Evolutionary conservation across 2,113 vertebrate species (phyloP), one percentile per base, ranked within the genome.

Genomic region (Chinchilla lanigera): DNA sequence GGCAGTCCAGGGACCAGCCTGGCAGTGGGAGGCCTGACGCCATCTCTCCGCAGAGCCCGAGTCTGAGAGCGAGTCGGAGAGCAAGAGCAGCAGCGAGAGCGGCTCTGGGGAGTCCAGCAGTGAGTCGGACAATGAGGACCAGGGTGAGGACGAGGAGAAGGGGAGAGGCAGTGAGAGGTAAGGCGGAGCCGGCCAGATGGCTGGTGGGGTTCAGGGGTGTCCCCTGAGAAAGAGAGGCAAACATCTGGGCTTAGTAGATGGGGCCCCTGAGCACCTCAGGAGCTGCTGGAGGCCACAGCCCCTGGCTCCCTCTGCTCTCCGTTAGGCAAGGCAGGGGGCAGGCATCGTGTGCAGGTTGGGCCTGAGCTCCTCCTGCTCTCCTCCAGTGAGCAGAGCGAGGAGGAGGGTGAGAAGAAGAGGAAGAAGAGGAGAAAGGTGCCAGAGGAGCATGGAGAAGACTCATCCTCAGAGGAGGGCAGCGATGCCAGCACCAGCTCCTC

Each of bases 401-500:
- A 98, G 19, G 98, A 97, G 30, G 73, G 41, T 47, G 73, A 98
- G 50, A 98, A 97, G 97, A 98, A 98, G 71, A 96, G 16, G 1
- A 98, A 98, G 82, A 99, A 98, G 97, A 99, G 98, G 97, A 98
- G 86, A 50, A 98, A 98, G 65, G 97, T 7, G 0, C 98, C 98
- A n/a, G 98, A 97, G 50, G 97, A 93, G 60, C 80, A 98, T 96
- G 95, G 98, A 85, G 97, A 3, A 0, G 98, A 97, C 0, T 99
- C 99, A 20, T 99, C 99, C 0, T 99, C 99, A 0, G 99, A 99
- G 0, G 99, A 99, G 44, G 99, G 98, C 67, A 99, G 99, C 0
- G 98, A 98, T 44, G 99, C 99, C 0, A 99, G 99, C 86, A 99
- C 99, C 98, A 99, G 99, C 98, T 99, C 99, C 0, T 99, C 99